Conservation (phyloP, 2,113 vertebrate species). For the Halcyon senegalensis region DNA sequence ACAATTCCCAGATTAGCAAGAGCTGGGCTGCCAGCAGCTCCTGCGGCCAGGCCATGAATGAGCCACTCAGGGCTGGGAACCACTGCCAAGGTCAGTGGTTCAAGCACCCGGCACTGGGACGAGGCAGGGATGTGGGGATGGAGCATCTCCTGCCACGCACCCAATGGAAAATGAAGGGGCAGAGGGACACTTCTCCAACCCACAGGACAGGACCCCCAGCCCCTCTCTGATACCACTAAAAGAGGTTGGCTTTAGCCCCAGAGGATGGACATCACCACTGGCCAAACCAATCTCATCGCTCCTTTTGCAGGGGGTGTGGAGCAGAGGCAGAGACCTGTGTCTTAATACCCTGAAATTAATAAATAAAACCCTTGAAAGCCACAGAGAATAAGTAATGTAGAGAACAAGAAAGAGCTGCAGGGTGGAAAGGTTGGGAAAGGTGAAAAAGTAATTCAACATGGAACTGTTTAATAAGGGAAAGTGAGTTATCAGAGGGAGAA, state of each 20-base stretch:
- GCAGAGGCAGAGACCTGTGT: background rate
- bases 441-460: background rate
- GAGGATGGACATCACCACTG: background rate
- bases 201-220: fast-evolving
- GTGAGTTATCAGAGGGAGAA: background rate
- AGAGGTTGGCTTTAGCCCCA: background rate
- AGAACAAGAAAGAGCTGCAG: background rate
- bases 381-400: background rate
- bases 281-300: fast-evolving
- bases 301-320: background rate
- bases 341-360: background rate
- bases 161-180: background rate
- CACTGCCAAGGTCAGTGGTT: background rate
- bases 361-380: background rate
- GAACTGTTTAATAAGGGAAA: constrained; percentile 29
- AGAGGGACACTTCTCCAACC: background rate
- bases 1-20: constrained; percentile 73
- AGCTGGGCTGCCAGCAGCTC: constrained; percentile 30
- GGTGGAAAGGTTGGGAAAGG: background rate
- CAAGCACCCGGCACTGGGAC: background rate
- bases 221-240: fast-evolving
- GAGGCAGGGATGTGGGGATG: fast-evolving
- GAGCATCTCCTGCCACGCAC: background rate
- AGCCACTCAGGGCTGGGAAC: background rate
- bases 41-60: background rate